A percentile compares a stretch with the other conserved stretches of the same genome.
phyloP scores from a whole-genome alignment of 2,797 vertebrate species.

The Mionectes olivaceus region DNA sequence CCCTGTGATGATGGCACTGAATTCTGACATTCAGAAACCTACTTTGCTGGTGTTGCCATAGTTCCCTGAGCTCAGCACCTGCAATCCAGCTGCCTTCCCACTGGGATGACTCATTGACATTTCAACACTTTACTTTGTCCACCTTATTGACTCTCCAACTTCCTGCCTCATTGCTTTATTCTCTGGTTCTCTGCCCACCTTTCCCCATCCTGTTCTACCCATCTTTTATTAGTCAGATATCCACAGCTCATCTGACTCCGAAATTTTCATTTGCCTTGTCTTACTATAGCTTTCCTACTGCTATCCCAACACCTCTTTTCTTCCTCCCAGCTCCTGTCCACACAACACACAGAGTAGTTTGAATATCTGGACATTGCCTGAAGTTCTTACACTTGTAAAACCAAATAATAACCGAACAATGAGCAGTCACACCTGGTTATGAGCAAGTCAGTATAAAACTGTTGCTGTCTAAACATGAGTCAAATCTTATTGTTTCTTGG shows the following conservation, averaged over 20 bases:
- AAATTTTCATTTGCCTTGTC: not conserved
- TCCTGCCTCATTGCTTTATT: slow-evolving; percentile 17
- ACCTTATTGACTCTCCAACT: slow-evolving; percentile 38
- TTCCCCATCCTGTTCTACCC: not conserved
- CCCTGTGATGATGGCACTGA: slow-evolving; percentile 38
- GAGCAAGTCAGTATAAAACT: not conserved
- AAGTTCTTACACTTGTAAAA: not conserved
- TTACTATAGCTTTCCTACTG: not conserved
- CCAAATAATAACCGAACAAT: not conserved
- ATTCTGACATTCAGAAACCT: slow-evolving; percentile 30
- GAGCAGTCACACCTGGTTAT: not conserved
- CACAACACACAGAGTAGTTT: not conserved
- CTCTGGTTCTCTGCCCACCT: not conserved
- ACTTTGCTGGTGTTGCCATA: slow-evolving; percentile 25
- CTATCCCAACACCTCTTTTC: not conserved
- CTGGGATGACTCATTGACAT: slow-evolving; percentile 31
- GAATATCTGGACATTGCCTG: not conserved
- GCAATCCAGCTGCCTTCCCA: slow-evolving; percentile 56
- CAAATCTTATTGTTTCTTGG: not conserved
- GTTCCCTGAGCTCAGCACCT: slow-evolving; percentile 58
- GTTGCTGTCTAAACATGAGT: not conserved
- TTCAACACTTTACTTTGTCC: slow-evolving; percentile 39
- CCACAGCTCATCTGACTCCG: not conserved
- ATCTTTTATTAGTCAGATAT: not conserved
- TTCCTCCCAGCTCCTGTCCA: not conserved